A percentile compares a stretch with the other conserved stretches of the same genome.
These are phyloP conservation scores for Notamacropus eugenii DNA, from an alignment of 2,797 vertebrate species.

Conservation along the genomic window DNA sequence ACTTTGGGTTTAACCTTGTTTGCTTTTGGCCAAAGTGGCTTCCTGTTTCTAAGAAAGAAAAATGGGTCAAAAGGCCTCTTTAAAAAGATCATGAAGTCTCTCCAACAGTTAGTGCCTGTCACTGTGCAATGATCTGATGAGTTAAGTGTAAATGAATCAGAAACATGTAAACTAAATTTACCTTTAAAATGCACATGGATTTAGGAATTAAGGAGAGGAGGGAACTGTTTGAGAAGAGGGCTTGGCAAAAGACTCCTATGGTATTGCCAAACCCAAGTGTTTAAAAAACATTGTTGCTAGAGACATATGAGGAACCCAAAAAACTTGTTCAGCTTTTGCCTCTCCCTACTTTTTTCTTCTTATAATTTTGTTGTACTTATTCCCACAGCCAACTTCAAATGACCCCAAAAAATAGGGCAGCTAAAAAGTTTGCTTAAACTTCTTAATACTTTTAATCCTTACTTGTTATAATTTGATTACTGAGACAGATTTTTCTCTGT, in stretches of 20 bases:
- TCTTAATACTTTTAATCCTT: constrained; percentile 89
- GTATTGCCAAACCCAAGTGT: constrained; percentile 62
- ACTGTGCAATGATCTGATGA: constrained; percentile 57
- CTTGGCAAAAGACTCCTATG: constrained; percentile 46
- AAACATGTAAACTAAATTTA: constrained; percentile 63
- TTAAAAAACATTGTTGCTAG: constrained; percentile 66
- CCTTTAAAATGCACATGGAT: constrained; percentile 59
- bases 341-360: constrained; percentile 73
- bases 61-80: constrained; percentile 54
- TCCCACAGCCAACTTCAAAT: constrained; percentile 83
- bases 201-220: constrained; percentile 51
- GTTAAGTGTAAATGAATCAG: constrained; percentile 56
- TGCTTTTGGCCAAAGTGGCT: constrained; percentile 70
- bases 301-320: constrained; percentile 53
- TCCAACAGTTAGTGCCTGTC: constrained; percentile 35
- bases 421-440: constrained; percentile 86
- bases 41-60: constrained; percentile 76
- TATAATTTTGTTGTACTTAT: constrained; percentile 83
- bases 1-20: constrained; percentile 70
- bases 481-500: constrained; percentile 87
- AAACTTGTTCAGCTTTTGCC: constrained; percentile 35
- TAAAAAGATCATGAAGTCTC: constrained; percentile 61
- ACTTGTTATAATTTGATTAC: constrained; percentile 90
- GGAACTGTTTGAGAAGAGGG: constrained; percentile 48
- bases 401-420: constrained; percentile 80